A percentile compares a stretch with the other conserved stretches of the same genome.
Evolutionary conservation across 2,888 invertebrate genomes (phyloP).

Genomic region (Nemotelus nigrinus): DNA sequence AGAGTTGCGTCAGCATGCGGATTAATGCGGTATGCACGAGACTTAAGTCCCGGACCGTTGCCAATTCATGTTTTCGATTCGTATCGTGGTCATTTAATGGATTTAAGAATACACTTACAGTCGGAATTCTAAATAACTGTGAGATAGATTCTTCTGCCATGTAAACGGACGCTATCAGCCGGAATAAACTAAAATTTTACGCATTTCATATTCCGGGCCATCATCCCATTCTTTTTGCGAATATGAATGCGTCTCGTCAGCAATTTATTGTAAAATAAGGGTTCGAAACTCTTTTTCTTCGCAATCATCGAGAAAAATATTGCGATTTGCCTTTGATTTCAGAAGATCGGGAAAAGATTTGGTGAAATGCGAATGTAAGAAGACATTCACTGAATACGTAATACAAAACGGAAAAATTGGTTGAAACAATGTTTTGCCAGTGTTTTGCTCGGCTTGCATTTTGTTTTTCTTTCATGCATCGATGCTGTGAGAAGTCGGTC

Average conservation of each 20-base stretch:
- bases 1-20: constrained; percentile 36
- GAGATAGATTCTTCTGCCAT: constrained; percentile 33
- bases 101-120: constrained; percentile 20
- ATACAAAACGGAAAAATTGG: neutral
- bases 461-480: neutral
- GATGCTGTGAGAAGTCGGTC: too few species aligned
- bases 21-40: constrained; percentile 15
- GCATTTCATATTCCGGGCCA: neutral
- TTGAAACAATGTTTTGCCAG: constrained; percentile 1
- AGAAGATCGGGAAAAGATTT: constrained; percentile 29
- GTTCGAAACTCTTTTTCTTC: neutral
- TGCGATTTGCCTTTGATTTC: constrained; percentile 29
- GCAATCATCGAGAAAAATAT: constrained; percentile 30
- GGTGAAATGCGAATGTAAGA: constrained; percentile 26
- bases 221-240: neutral
- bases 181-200: constrained; percentile 4
- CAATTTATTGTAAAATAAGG: constrained; percentile 14
- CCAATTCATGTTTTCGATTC: constrained; percentile 16
- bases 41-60: constrained; percentile 33
- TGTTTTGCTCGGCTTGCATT: neutral
- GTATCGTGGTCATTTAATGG: constrained; percentile 37
- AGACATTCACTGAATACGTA: constrained; percentile 40
- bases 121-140: constrained; percentile 26
- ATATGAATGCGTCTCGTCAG: neutral
- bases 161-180: neutral